Conservation (phyloP, 2,888 invertebrate species). For the Ceramica pisi region DNA sequence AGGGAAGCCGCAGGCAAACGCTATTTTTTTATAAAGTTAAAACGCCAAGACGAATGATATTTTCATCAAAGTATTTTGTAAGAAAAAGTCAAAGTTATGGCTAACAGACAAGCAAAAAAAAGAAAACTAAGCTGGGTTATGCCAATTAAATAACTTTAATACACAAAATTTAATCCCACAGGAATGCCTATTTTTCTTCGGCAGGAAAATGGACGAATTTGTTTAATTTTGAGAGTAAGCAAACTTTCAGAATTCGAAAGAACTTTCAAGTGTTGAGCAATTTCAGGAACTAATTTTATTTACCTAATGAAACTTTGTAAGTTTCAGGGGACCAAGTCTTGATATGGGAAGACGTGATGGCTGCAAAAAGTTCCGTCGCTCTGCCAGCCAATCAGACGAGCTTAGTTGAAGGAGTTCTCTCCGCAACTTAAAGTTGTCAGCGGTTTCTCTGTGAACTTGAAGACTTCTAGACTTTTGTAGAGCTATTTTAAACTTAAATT, state of each 20-base stretch:
- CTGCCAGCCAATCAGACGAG: constrained; percentile 15
- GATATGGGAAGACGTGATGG: constrained; percentile 7
- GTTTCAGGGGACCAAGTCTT: constrained; percentile 10
- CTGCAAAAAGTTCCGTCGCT: constrained; percentile 19
- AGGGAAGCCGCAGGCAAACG: too few relatives aligned
- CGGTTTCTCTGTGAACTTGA: background rate
- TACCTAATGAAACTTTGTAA: constrained; percentile 22
- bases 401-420: background rate
- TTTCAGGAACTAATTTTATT: constrained; percentile 40
- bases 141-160: background rate
- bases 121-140: background rate
- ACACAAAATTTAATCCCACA: background rate
- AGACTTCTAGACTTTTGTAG: background rate
- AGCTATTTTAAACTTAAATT: background rate
- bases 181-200: background rate
- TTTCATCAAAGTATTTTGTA: too few relatives aligned
- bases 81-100: too few relatives aligned
- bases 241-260: constrained; percentile 26
- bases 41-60: too few relatives aligned
- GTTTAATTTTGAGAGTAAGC: constrained; percentile 11
- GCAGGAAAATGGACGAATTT: background rate
- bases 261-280: constrained; percentile 31
- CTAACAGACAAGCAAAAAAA: too few relatives aligned
- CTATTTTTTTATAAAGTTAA: too few relatives aligned
- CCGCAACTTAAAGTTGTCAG: background rate